Base-by-base conservation (phyloP, 2,797 vertebrate species). In the Clamator glandarius region DNA sequence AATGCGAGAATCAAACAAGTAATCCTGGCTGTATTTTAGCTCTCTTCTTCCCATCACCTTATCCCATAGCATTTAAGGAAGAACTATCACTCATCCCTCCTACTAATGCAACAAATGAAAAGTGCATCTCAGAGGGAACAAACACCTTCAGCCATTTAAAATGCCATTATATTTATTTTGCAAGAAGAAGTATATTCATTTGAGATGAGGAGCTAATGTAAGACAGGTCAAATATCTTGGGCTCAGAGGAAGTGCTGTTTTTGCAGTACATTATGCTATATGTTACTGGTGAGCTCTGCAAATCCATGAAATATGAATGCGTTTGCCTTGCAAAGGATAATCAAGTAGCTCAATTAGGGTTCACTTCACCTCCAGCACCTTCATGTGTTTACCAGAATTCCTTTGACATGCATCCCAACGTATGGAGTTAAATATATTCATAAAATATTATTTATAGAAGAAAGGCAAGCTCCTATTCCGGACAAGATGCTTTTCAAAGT, bases 61-160 rank as follows among this genome's bases (percentile, higher is more conserved):
- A 54, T 48, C 51, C 61, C n/a, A 5, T 4, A 50, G 62, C 50
- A 24, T 28, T 73, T 36, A 5, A 63, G 69, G 5, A 35, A 68
- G 58, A 19, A 35, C 54, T 12, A 26, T 42, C 59, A 1, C 70
- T 85, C 73, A 11, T 14, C 48, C 75, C 55, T 55, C 14, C 80
- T 39, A 13, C 78, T 72, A 80, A 93, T 9, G 33, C 48, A 70
- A 28, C 84, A 72, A 95, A 96, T 89, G 83, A 87, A 95, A 92
- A 96, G 87, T 70, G 70, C 69, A 73, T 50, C 63, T 77, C 67
- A 9, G 80, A 79, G 68, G 67, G 84, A 80, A 84, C 50, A 69
- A 92, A 83, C 76, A 59, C 70, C n/a, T 66, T 39, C 83, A 61
- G 84, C 77, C 33, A 18, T 28, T 77, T 64, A 9, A 90, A 68